Conservation (phyloP, 2,113 vertebrate species). For the Scolopax mira region DNA sequence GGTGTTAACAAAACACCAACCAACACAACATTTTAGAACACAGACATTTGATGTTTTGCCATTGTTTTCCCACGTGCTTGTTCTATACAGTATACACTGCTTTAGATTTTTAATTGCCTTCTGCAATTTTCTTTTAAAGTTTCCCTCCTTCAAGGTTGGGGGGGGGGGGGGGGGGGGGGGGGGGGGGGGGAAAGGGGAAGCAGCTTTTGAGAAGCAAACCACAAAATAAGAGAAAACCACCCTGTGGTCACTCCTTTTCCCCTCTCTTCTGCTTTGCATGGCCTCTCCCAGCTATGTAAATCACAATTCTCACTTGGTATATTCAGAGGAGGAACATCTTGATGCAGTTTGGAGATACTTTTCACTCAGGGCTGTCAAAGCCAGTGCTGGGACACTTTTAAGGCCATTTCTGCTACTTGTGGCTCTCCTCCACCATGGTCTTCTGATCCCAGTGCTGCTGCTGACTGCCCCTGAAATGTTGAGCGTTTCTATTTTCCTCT, state of each 20-base stretch:
- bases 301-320: neutral
- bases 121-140: neutral
- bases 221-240: slow-evolving; percentile 16
- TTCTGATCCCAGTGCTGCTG: neutral
- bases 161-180: too few relatives aligned
- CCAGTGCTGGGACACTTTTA: neutral
- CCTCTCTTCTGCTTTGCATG: neutral
- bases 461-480: neutral
- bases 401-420: neutral
- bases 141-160: neutral
- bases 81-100: neutral
- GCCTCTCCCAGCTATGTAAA: neutral
- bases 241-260: neutral
- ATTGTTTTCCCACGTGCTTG: neutral
- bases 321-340: neutral
- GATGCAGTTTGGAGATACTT: neutral
- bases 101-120: neutral
- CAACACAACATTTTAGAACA: neutral
- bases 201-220: slow-evolving; percentile 7
- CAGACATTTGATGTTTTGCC: neutral
- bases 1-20: neutral
- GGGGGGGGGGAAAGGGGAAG: neutral
- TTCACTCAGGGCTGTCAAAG: neutral
- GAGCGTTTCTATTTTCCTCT: neutral
- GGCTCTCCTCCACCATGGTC: neutral